phyloP scores from a whole-genome alignment of 2,888 invertebrate genomes.

The Amaurobius ferox region DNA sequence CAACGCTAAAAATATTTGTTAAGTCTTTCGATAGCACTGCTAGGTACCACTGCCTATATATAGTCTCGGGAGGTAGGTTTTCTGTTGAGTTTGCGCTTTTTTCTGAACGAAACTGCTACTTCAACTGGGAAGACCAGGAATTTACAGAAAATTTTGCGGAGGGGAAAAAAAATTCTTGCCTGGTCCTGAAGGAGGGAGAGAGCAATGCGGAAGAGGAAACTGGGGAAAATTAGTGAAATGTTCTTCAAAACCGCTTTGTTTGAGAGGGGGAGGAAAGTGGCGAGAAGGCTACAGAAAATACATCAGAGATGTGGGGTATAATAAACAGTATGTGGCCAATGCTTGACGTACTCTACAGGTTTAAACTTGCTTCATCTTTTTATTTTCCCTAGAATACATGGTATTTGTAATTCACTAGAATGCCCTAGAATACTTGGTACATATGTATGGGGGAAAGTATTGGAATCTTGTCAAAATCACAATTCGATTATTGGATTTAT shows the following conservation, averaged over 20 bases:
- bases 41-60: constrained; percentile 48
- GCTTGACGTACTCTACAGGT: too few relatives aligned
- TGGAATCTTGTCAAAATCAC: too few relatives aligned
- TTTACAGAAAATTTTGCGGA: constrained; percentile 38
- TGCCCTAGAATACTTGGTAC: too few relatives aligned
- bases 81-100: constrained; percentile 45
- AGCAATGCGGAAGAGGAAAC: constrained; percentile 48
- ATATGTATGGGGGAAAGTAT: too few relatives aligned
- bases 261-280: background rate
- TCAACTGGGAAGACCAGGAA: constrained; percentile 11
- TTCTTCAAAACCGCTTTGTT: constrained; percentile 21
- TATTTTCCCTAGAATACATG: too few relatives aligned
- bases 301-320: too few relatives aligned
- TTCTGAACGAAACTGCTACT: background rate
- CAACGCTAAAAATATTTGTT: constrained; percentile 62
- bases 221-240: constrained; percentile 20
- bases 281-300: too few relatives aligned
- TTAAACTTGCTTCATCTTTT: too few relatives aligned
- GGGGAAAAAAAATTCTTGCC: constrained; percentile 4
- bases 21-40: constrained; percentile 48
- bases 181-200: background rate
- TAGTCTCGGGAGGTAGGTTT: constrained; percentile 33
- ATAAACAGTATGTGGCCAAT: too few relatives aligned
- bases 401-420: too few relatives aligned
- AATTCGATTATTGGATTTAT: too few relatives aligned